Evolutionary conservation across 2,888 invertebrate species (phyloP).

Genomic region (Minunthozetes semirufus): DNA sequence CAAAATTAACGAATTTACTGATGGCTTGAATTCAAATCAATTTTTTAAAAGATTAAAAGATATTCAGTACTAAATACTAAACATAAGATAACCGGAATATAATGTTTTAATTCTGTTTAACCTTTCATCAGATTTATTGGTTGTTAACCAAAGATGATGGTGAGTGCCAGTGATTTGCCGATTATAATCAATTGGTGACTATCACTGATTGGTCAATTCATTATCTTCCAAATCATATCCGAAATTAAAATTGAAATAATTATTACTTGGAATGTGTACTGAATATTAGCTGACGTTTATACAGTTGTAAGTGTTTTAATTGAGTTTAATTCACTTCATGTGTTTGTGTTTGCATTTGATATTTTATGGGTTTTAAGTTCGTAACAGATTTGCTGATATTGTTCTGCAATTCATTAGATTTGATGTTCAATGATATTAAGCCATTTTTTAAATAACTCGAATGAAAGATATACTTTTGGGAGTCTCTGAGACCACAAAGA

Average conservation of each 20-base stretch:
- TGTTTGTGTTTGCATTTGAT: background rate
- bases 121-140: slow-evolving; percentile 4
- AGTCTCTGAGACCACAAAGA: background rate
- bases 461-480: too few species aligned
- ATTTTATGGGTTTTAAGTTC: too few species aligned
- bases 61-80: background rate
- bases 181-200: too few species aligned
- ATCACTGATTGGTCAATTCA: background rate
- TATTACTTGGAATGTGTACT: background rate
- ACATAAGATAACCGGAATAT: background rate
- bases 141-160: background rate
- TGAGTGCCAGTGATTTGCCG: too few species aligned
- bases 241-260: background rate
- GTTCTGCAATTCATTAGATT: too few species aligned
- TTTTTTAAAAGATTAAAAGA: background rate
- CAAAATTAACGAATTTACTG: slow-evolving; percentile 14
- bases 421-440: too few species aligned
- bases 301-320: background rate
- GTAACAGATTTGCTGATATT: too few species aligned
- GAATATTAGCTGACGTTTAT: background rate
- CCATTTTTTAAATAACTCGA: too few species aligned
- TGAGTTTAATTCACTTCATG: background rate
- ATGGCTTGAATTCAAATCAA: background rate
- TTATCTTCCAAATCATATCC: background rate
- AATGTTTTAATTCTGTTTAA: background rate